These are phyloP conservation scores for Macaria liturata DNA, from an alignment of 2,888 invertebrate genomes.

Conservation along the genomic window DNA sequence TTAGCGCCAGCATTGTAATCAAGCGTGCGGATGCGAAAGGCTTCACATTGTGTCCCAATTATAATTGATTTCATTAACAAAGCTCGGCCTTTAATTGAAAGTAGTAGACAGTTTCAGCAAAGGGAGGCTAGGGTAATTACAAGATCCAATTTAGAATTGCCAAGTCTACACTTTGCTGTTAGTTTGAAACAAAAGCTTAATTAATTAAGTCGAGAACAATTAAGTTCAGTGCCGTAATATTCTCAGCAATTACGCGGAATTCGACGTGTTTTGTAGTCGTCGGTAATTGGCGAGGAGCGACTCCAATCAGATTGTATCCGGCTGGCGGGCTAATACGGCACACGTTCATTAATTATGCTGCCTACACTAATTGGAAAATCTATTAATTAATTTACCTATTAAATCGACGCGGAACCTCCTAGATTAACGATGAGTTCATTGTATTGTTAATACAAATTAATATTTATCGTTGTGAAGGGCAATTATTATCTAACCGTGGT, in stretches of 20 bases:
- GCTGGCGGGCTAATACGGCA: constrained; percentile 66
- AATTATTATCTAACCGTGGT: constrained; percentile 10
- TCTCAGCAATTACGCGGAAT: constrained; percentile 82
- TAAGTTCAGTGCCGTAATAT: constrained; percentile 82
- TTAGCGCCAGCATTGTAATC: constrained; percentile 53
- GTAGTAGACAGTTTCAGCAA: constrained; percentile 80
- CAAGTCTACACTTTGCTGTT: constrained; percentile 83
- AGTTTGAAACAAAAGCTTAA: constrained; percentile 84
- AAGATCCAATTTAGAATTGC: constrained; percentile 84
- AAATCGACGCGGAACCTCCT: constrained; percentile 49
- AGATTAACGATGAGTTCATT: constrained; percentile 40
- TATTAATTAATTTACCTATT: constrained; percentile 71
- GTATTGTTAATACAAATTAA: constrained; percentile 21
- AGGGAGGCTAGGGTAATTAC: constrained; percentile 82
- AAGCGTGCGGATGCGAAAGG: constrained; percentile 56
- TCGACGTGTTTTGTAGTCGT: constrained; percentile 79
- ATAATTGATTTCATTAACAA: constrained; percentile 80
- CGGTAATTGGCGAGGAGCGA: constrained; percentile 73
- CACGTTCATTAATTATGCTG: constrained; percentile 74
- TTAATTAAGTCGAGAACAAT: constrained; percentile 84
- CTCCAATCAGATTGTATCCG: constrained; percentile 74
- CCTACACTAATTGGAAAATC: constrained; percentile 77
- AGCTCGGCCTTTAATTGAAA: constrained; percentile 80
- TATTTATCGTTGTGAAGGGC: constrained; percentile 11
- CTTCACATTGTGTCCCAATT: constrained; percentile 72